These are phyloP conservation scores for Drosophila erecta DNA, from an alignment of 1,140 invertebrate species.

Conservation along the genomic window DNA sequence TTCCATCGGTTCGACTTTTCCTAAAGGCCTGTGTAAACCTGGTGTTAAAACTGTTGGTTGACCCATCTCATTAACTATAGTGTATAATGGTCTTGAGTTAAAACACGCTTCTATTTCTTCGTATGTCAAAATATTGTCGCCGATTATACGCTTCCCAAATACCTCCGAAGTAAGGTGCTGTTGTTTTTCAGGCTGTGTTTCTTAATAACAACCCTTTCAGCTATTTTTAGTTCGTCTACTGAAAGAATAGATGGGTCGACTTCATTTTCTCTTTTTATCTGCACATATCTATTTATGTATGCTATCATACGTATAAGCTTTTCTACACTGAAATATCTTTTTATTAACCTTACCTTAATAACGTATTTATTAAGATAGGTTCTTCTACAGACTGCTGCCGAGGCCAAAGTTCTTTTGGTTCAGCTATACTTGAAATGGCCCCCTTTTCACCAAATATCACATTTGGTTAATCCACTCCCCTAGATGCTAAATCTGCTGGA, in stretches of 20 bases:
- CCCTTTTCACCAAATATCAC: slow-evolving; percentile 4
- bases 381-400: not conserved
- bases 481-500: not conserved
- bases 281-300: slow-evolving; percentile 1
- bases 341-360: not conserved
- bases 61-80: too few species aligned
- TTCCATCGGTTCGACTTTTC: not conserved
- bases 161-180: too few species aligned
- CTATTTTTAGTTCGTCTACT: not conserved
- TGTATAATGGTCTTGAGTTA: too few species aligned
- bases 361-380: not conserved
- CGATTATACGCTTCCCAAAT: too few species aligned
- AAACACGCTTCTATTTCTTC: too few species aligned
- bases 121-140: too few species aligned
- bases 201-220: not conserved
- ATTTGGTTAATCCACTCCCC: not conserved
- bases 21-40: too few species aligned
- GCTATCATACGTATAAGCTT: not conserved
- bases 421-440: too few species aligned
- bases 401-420: not conserved
- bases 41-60: too few species aligned
- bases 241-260: not conserved
- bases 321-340: not conserved
- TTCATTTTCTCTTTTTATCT: not conserved
- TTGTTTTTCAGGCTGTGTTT: too few species aligned